These are phyloP conservation scores for Poeciliopsis gracilis DNA, from an alignment of 2,797 vertebrate species.

Conservation along the genomic window DNA sequence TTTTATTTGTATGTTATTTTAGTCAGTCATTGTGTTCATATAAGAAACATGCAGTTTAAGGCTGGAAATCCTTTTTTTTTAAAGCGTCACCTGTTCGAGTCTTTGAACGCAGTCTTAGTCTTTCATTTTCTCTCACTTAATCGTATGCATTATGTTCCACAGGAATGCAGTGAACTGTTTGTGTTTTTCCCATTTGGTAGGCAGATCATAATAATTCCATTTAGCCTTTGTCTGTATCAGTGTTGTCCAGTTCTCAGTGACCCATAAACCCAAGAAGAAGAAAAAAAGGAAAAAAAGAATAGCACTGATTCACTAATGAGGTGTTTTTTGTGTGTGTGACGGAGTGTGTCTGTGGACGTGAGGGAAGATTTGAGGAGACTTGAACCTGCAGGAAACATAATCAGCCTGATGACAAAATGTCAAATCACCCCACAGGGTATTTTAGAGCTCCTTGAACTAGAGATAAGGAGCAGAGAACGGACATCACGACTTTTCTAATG, in stretches of 20 bases:
- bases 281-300: slow-evolving; percentile 5
- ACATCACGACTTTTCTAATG: slow-evolving; percentile 29
- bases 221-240: slow-evolving; percentile 23
- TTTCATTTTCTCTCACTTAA: not conserved
- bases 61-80: not conserved
- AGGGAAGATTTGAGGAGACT: slow-evolving; percentile 34
- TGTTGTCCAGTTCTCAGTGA: slow-evolving; percentile 55
- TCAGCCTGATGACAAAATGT: slow-evolving; percentile 76
- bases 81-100: not conserved
- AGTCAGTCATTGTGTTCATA: not conserved
- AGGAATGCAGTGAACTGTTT: slow-evolving; percentile 1
- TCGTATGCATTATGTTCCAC: slow-evolving; percentile 3
- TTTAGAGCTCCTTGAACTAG: slow-evolving; percentile 46
- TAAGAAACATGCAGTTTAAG: not conserved
- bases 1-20: not conserved
- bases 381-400: slow-evolving; percentile 69
- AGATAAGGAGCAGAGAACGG: slow-evolving; percentile 41
- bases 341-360: slow-evolving; percentile 12
- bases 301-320: slow-evolving; percentile 24
- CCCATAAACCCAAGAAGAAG: slow-evolving; percentile 40
- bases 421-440: slow-evolving; percentile 68
- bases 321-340: slow-evolving; percentile 1
- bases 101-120: not conserved
- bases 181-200: not conserved
- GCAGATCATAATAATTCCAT: slow-evolving; percentile 22